Evolutionary conservation across 2,797 vertebrate genomes (phyloP).

Genomic region (Tangara arthus): DNA sequence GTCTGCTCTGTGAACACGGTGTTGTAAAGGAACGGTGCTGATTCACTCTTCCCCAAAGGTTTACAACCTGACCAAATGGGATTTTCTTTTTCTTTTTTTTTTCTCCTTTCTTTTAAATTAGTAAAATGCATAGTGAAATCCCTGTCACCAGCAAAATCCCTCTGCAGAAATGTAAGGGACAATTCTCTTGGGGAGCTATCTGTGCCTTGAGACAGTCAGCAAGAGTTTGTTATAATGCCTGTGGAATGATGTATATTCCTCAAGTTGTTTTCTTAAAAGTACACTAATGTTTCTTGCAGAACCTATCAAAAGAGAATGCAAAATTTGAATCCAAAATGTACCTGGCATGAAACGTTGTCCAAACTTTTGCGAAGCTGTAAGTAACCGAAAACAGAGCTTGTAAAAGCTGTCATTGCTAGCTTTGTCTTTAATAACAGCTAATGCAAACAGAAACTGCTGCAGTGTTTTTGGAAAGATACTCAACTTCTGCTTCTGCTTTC

Average conservation of each 20-base stretch:
- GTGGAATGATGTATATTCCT: background rate
- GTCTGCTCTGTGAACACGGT: background rate
- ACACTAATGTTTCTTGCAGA: background rate
- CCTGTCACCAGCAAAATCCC: background rate
- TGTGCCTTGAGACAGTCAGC: background rate
- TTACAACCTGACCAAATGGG: background rate
- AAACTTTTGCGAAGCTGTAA: background rate
- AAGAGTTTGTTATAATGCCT: background rate
- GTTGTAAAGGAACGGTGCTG: background rate
- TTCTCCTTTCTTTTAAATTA: background rate
- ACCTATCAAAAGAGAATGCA: background rate
- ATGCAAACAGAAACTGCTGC: constrained; percentile 5
- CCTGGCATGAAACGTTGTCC: background rate
- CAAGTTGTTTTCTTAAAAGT: background rate
- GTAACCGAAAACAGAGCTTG: background rate
- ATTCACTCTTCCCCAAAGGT: background rate
- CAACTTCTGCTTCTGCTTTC: constrained; percentile 41
- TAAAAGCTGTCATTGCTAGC: background rate
- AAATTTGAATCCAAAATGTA: background rate
- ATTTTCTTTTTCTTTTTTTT: background rate
- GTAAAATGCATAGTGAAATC: background rate
- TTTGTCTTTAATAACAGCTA: background rate
- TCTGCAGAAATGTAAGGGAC: background rate
- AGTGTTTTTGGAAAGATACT: background rate
- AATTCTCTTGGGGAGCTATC: background rate